These are phyloP conservation scores for Gastrophryne carolinensis DNA, from an alignment of 2,797 vertebrate species.

Conservation along the genomic window DNA sequence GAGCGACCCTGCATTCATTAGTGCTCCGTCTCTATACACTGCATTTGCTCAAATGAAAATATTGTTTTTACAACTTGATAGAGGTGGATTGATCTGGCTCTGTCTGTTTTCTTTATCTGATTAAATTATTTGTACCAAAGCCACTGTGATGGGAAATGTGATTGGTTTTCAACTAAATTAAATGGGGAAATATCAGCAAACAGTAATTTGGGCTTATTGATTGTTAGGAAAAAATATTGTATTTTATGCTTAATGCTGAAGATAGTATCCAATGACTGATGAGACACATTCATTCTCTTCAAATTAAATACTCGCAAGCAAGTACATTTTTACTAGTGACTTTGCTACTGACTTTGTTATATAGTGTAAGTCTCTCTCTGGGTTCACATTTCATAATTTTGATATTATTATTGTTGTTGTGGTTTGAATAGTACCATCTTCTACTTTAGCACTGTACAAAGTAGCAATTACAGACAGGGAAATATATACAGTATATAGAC, in stretches of 20 bases:
- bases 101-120: constrained; percentile 92
- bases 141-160: constrained; percentile 66
- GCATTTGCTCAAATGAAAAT: constrained; percentile 95
- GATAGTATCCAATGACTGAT: neutral
- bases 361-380: too few relatives aligned
- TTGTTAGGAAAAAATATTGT: neutral
- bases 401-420: too few relatives aligned
- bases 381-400: too few relatives aligned
- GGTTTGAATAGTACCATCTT: too few relatives aligned
- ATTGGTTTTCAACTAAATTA: constrained; percentile 60
- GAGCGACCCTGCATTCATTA: constrained; percentile 80
- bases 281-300: neutral
- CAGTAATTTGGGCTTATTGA: constrained; percentile 22
- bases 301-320: too few relatives aligned
- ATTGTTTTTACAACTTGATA: constrained; percentile 97
- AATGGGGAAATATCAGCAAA: constrained; percentile 36
- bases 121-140: constrained; percentile 96
- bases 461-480: too few relatives aligned
- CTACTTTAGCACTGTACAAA: too few relatives aligned
- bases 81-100: constrained; percentile 98
- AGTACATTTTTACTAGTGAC: too few relatives aligned
- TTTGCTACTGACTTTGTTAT: too few relatives aligned
- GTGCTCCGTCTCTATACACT: constrained; percentile 74
- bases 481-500: too few relatives aligned
- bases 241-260: neutral